These are phyloP conservation scores for Amphiprion clarkii DNA, from an alignment of 2,797 vertebrate species.

Conservation along the genomic window DNA sequence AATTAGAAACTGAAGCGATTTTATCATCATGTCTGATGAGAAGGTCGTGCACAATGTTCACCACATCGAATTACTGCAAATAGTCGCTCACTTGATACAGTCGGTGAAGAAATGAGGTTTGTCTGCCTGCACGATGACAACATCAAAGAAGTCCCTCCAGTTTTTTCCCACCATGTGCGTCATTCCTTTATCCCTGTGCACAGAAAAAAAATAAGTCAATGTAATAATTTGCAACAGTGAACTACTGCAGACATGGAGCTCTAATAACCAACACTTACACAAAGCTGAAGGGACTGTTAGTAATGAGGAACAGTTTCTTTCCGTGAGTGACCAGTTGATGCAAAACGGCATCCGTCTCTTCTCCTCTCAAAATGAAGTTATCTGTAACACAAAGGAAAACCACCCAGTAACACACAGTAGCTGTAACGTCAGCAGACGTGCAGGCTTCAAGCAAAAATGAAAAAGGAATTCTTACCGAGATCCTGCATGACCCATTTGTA, in stretches of 20 bases:
- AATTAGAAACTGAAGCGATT: not conserved
- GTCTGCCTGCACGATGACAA: conserved; percentile 91
- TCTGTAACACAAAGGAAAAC: conserved; percentile 67
- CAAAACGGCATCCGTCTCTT: conserved; percentile 88
- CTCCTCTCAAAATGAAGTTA: conserved; percentile 88
- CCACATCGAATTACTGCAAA: not conserved
- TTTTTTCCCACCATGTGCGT: conserved; percentile 89
- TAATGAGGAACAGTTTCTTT: conserved; percentile 92
- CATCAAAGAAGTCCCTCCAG: conserved; percentile 91
- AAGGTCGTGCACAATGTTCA: too few species aligned
- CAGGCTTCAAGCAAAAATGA: not conserved
- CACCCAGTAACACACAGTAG: not conserved
- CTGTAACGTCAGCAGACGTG: not conserved
- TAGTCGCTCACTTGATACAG: conserved; percentile 87
- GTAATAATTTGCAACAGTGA: not conserved
- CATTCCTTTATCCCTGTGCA: conserved; percentile 90
- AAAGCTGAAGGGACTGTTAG: conserved; percentile 92
- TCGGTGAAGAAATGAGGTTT: conserved; percentile 93
- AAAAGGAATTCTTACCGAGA: conserved; percentile 74
- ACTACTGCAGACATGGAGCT: not conserved
- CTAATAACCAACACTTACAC: conserved; percentile 82
- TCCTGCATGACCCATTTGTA: conserved; percentile 92
- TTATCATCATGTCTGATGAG: not conserved
- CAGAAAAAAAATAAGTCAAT: not conserved
- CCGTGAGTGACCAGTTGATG: conserved; percentile 82